Percentiles rank a stretch among this genome's conserved stretches.
Conservation (phyloP, 2,888 invertebrate species). For the Mythimna lalbum region DNA sequence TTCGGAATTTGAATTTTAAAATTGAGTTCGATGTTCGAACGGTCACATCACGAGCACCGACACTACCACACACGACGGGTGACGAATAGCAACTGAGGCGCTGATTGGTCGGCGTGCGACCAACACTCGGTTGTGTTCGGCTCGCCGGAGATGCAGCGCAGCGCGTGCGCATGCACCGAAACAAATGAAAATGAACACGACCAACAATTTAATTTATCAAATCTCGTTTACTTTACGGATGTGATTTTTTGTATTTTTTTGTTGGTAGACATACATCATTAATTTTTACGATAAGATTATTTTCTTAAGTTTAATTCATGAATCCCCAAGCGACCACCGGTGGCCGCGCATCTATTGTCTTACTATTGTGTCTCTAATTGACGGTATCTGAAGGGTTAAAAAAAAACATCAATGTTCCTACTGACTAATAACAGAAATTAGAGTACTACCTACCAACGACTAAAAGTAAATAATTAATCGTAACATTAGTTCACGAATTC, state of each 20-base stretch:
- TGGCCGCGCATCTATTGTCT: too few relatives aligned
- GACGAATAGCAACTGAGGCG: constrained; percentile 78
- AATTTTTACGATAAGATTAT: constrained; percentile 2
- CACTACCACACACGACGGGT: constrained; percentile 72
- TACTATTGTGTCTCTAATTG: too few relatives aligned
- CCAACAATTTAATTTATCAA: constrained; percentile 57
- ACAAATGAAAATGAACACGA: constrained; percentile 63
- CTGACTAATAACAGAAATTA: not conserved
- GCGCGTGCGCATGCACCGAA: constrained; percentile 76
- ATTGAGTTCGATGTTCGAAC: constrained; percentile 71
- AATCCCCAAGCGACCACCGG: too few relatives aligned
- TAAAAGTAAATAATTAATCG: not conserved
- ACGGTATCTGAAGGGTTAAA: too few relatives aligned
- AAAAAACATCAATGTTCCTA: not conserved
- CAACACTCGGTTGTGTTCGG: constrained; percentile 59
- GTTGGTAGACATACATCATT: constrained; percentile 2
- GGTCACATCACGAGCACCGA: constrained; percentile 72
- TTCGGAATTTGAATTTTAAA: constrained; percentile 65
- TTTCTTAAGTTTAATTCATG: not conserved
- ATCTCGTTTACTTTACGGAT: constrained; percentile 61
- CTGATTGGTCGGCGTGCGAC: constrained; percentile 73
- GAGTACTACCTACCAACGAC: not conserved
- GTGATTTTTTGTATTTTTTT: constrained; percentile 4
- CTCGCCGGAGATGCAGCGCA: constrained; percentile 76
- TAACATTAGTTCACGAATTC: not conserved